These are phyloP conservation scores for Caenorhabditis latens DNA, from an alignment of 1,140 invertebrate genomes.

Conservation along the genomic window DNA sequence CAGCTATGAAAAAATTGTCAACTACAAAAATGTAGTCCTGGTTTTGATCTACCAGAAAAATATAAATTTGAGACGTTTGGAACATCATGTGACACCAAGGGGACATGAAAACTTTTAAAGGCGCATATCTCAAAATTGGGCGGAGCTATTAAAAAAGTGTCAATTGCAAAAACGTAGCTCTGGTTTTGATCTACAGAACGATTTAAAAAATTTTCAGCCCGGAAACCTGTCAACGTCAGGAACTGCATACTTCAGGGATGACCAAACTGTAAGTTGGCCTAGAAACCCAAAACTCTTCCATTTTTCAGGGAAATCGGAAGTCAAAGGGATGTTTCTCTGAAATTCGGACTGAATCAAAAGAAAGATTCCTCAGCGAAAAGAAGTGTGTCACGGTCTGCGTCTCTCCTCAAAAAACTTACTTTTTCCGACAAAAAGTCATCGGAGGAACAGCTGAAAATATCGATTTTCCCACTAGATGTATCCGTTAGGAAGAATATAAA, in stretches of 20 bases:
- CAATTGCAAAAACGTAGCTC: too few species aligned
- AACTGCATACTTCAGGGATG: background rate
- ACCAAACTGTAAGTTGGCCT: constrained; percentile 12
- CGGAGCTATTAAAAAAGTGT: too few species aligned
- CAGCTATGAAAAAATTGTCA: too few species aligned
- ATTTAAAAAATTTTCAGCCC: constrained; percentile 15
- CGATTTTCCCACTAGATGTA: constrained; percentile 11
- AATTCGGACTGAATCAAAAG: background rate
- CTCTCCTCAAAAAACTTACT: background rate
- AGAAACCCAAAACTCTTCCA: background rate
- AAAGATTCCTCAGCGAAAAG: background rate
- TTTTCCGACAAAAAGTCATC: constrained; percentile 11
- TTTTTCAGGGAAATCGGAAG: constrained; percentile 26
- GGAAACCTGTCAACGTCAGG: background rate
- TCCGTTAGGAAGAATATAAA: constrained; percentile 22
- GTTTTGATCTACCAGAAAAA: too few species aligned
- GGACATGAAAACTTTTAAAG: too few species aligned
- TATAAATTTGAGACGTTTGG: too few species aligned
- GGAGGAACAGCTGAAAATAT: constrained; percentile 3
- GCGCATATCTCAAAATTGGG: too few species aligned
- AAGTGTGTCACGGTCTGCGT: background rate
- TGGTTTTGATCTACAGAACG: too few species aligned
- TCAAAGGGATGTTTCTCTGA: background rate
- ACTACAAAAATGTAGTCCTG: too few species aligned
- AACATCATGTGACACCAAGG: background rate